phyloP scores from a whole-genome alignment of 2,797 vertebrate genomes.

The Dallia pectoralis region DNA sequence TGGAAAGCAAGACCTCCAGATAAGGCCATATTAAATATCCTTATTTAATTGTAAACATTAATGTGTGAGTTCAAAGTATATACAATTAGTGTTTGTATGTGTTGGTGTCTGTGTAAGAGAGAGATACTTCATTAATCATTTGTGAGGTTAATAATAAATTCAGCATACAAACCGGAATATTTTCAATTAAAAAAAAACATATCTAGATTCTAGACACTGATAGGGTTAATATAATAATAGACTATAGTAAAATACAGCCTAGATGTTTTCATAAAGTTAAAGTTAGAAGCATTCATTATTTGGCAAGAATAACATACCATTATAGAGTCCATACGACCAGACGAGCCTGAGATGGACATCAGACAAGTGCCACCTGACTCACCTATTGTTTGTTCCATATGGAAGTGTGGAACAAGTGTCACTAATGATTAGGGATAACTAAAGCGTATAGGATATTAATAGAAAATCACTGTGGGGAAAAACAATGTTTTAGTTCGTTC shows the following conservation, averaged over 20 bases:
- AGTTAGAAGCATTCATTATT: not conserved
- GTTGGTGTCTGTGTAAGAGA: too few species aligned
- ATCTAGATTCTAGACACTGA: too few species aligned
- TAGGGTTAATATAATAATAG: too few species aligned
- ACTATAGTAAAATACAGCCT: not conserved
- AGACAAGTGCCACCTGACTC: not conserved
- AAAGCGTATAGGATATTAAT: not conserved
- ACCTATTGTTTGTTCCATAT: constrained; percentile 7
- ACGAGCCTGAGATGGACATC: not conserved
- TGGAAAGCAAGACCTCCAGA: too few species aligned
- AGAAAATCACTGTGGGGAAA: not conserved
- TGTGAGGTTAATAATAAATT: too few species aligned
- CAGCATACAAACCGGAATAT: too few species aligned
- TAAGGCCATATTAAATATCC: too few species aligned
- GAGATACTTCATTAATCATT: too few species aligned
- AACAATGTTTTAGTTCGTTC: not conserved
- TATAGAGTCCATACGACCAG: not conserved
- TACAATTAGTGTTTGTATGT: too few species aligned
- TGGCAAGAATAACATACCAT: not conserved
- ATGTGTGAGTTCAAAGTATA: too few species aligned
- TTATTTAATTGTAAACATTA: too few species aligned
- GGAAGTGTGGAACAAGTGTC: not conserved
- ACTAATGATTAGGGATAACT: not conserved
- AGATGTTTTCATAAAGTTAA: not conserved
- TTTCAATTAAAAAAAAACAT: too few species aligned